Conservation (phyloP, 2,797 vertebrate species). For the Rhinella marina region DNA sequence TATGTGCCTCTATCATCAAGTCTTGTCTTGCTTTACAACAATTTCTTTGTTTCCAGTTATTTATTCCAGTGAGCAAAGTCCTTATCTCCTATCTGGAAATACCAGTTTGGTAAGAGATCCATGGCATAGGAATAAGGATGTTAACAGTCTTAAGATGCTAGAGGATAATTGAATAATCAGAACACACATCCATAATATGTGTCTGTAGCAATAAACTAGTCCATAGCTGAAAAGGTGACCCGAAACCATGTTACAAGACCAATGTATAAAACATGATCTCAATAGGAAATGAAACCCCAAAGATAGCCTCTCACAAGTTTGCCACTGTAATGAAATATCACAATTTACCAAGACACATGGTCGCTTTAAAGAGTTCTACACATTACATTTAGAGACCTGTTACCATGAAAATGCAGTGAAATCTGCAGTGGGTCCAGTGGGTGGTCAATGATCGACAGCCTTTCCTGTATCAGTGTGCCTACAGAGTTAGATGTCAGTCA, state of each 20-base stretch:
- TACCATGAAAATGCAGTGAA: too few species aligned
- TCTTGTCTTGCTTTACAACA: not conserved
- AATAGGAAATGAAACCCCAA: not conserved
- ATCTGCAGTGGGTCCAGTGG: too few species aligned
- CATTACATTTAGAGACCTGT: not conserved
- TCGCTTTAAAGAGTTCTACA: not conserved
- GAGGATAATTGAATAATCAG: not conserved
- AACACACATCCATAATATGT: not conserved
- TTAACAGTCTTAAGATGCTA: not conserved
- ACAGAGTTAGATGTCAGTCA: too few species aligned
- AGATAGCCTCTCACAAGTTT: not conserved
- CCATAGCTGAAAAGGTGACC: not conserved
- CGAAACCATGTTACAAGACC: not conserved
- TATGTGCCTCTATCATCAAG: not conserved
- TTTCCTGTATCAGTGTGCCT: too few species aligned
- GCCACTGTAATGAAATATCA: not conserved
- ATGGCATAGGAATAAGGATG: not conserved
- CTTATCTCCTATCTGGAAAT: conserved; percentile 10
- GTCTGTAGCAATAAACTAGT: not conserved
- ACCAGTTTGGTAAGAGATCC: not conserved
- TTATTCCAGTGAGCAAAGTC: not conserved
- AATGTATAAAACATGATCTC: not conserved
- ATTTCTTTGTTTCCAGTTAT: not conserved
- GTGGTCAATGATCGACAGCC: too few species aligned
- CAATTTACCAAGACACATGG: not conserved